Percentiles rank a stretch among this genome's conserved stretches.
Evolutionary conservation across 2,113 vertebrate genomes (phyloP).

Genomic region (Ailurus styani): DNA sequence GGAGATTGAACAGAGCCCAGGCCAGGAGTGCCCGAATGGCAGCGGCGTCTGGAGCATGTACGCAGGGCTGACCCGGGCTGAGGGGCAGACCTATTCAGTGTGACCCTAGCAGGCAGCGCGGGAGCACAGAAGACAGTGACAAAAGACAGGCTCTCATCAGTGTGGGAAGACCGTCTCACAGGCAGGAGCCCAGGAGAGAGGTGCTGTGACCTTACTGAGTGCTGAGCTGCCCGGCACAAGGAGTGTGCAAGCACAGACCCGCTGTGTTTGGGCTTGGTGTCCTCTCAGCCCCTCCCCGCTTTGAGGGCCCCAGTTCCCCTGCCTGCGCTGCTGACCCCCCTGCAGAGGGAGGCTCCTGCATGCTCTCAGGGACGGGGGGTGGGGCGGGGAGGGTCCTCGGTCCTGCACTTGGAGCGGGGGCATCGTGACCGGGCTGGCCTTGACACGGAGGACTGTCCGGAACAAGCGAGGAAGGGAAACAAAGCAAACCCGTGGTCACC

Average conservation of each 20-base stretch:
- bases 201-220: background rate
- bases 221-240: background rate
- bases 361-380: rapidly evolving
- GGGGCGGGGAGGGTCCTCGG: too few relatives aligned
- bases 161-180: background rate
- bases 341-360: background rate
- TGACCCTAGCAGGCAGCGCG: background rate
- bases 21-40: rapidly evolving
- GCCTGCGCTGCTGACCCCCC: background rate
- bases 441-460: rapidly evolving
- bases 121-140: background rate
- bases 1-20: rapidly evolving
- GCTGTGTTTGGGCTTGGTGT: background rate
- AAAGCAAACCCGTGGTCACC: rapidly evolving
- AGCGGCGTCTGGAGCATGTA: rapidly evolving
- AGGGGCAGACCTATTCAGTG: background rate
- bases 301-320: too few relatives aligned
- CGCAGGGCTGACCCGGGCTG: rapidly evolving
- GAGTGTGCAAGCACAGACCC: background rate
- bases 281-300: background rate
- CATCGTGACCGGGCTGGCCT: background rate
- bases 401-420: background rate
- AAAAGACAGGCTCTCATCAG: background rate
- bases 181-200: background rate
- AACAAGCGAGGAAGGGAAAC: background rate